Base-by-base conservation (phyloP, 30 jellyfish, hydroid and myxozoan genomes). In the Cassiopea andromeda region DNA sequence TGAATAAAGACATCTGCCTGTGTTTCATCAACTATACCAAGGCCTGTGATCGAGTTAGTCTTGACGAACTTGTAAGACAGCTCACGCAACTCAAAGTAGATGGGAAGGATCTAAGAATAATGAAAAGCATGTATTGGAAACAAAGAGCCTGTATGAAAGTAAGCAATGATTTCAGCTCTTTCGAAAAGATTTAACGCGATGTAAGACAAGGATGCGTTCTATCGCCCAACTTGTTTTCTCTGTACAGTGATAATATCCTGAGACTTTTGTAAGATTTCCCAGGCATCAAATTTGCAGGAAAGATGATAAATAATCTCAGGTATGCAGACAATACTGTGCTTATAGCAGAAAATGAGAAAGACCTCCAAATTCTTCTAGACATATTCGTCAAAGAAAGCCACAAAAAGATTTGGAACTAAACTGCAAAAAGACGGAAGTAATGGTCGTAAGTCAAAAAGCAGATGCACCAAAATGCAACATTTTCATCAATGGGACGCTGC, bases 1-100 rank as follows among this genome's bases (percentile, higher is more conserved):
- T 78, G 5, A 13, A 78, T 6, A 78, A 54, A 48, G 78, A 48
- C 16, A 82, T 78, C 7, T 46, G 47, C 82, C 13, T 78, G 45
- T 78, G 87, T 8, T 78, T 78, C 44, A 78, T 78, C 8, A 82
- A 78, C 73, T 78, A 78, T 44, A 57, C 86, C n/a, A 81, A 81
- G 43, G 1, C 90, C 14, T 78, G 44, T 54, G 73, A 78, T 5
- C 44, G 47, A 54, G 87, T 78, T 14, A 78, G 43, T 38, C 73
- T 38, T 43, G 74, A 38, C 44, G 2, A 45, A 7, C 8, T 78
- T 17, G 47, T 78, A 4, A 44, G 10, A 10, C 44, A 6, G 47
- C 50, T 78, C 15, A 8, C 14, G 44, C 17, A 6, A 8, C 74
- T 46, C 44, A 70, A 54, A 10, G 43, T 78, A 2, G 87, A 78